Base-by-base conservation (phyloP, 2,888 invertebrate genomes). In the Caenorhabditis doughertyi region DNA sequence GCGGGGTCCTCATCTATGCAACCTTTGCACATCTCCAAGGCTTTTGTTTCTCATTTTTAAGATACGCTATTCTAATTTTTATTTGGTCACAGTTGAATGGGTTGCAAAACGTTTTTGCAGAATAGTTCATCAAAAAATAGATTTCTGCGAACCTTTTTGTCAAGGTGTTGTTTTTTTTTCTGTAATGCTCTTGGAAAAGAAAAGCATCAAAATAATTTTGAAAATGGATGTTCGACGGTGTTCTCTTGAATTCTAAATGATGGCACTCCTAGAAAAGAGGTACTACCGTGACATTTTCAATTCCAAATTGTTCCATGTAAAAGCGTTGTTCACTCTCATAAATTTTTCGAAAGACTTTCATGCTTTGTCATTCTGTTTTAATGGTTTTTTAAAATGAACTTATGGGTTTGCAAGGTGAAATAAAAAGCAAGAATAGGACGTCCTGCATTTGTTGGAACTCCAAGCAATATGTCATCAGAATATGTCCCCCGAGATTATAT, bases 1-100 rank as follows among this genome's bases (percentile, higher is more conserved):
- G 18, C 16, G 42, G 42, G 9, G 39, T 47, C 47, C 65, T 39
- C 56, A 35, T 64, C 23, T 62, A 23, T 49, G 53, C 74, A 77
- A 77, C 77, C 77, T 77, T 76, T 77, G 68, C 68, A 53, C 42
- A 53, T 60, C 49, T 72, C 60, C 35, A 56, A 44, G 55, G 29
- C n/a, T 18, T 42, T 55, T 68, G 42, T 23, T 32, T 70, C 29
- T 55, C 16, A 39, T 55, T 55, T 35, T 42, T 5, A 35, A n/a
- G 47, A 21, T 55, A 11, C 56, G 55, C 21, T 39, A 42, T 62
- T 62, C 29, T 62, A 44, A 18, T 47, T 47, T 47, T 18, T 18
- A 47, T 47, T 5, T 13, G 44, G 18, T 18, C 3, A n/a, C n/a
- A n/a, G 16, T 47, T 18, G 42, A 13, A 47, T 51, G 51, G 13